These are phyloP conservation scores for Leucophenga montana DNA, from an alignment of 2,888 invertebrate species.

Conservation along the genomic window DNA sequence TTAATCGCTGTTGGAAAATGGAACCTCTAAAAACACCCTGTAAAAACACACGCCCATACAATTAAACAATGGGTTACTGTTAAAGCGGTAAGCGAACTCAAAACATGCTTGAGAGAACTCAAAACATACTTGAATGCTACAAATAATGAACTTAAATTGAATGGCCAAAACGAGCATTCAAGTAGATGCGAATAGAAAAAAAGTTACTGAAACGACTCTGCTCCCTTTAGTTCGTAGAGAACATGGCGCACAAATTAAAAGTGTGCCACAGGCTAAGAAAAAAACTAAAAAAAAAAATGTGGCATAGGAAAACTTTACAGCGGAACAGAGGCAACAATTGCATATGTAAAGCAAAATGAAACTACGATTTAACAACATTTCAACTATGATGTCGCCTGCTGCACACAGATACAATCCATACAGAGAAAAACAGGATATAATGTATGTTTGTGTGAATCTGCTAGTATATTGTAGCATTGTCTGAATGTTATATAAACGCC, in stretches of 20 bases:
- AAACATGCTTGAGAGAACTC: slow-evolving; percentile 38
- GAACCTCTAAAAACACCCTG: too few relatives aligned
- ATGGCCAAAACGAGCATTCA: slow-evolving; percentile 20
- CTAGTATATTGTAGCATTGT: neutral
- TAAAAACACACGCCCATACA: neutral
- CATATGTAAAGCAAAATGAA: neutral
- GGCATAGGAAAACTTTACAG: too few relatives aligned
- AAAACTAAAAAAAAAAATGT: neutral
- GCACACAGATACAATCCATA: too few relatives aligned
- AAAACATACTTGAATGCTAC: slow-evolving; percentile 35
- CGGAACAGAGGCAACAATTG: too few relatives aligned
- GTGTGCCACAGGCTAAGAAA: slow-evolving; percentile 48
- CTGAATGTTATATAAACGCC: neutral
- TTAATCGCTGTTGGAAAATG: too few relatives aligned
- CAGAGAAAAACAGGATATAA: too few relatives aligned
- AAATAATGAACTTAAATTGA: slow-evolving; percentile 23
- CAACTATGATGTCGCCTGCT: neutral
- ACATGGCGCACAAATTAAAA: slow-evolving; percentile 61
- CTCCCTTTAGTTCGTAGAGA: slow-evolving; percentile 40
- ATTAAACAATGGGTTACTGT: slow-evolving; percentile 48
- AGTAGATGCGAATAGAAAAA: neutral
- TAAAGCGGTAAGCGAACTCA: slow-evolving; percentile 50
- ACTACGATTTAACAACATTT: neutral
- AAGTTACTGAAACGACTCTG: neutral
- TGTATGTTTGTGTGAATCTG: too few relatives aligned